Evolutionary conservation across 2,113 vertebrate genomes (phyloP), one percentile per base, ranked within the genome.

Genomic region (Hippopotamus amphibius): DNA sequence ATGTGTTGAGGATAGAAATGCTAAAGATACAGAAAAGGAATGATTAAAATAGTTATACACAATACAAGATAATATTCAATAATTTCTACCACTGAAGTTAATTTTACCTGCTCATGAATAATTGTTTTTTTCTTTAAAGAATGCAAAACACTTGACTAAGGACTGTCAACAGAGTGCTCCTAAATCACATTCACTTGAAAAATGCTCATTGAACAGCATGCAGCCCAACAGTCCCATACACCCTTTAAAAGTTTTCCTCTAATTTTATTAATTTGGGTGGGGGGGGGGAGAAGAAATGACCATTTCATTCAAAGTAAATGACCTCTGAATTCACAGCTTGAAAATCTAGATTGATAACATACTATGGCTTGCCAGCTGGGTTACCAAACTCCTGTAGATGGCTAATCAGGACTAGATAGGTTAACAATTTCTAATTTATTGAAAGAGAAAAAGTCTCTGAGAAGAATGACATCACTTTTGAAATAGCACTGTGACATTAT

Each of bases 401-500:
- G n/a, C 12, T 80, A 86, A 86, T 77, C 65, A 66, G 68, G 95
- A 86, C 12, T 88, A 91, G 13, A 72, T 46, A 80, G 0, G 21
- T 6, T 80, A 8, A 41, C 11, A 68, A 50, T 59, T 95, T n/a
- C 48, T 72, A 55, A 71, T 7, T 6, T 43, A 92, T 22, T 46
- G 11, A 48, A 72, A 90, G 57, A 68, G 3, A 59, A 55, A 61
- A 82, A 85, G 0, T 41, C 0, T 13, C 7, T 92, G 28, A 85
- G 28, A 98, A 93, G 48, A 85, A 61, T 92, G 28, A 65, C 4
- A 24, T 92, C 14, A 43, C 37, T 24, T 90, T 83, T 68, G 28
- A 95, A 97, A 88, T 83, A 93, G 77, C 48, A 72, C 15, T 19
- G 16, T 63, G 37, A 86, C 50, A 80, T 90, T 87, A 83, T 80